Evolutionary conservation across 2,797 vertebrate species (phyloP), one percentile per base, ranked within the genome.

Genomic region (Pelodytes ibericus): DNA sequence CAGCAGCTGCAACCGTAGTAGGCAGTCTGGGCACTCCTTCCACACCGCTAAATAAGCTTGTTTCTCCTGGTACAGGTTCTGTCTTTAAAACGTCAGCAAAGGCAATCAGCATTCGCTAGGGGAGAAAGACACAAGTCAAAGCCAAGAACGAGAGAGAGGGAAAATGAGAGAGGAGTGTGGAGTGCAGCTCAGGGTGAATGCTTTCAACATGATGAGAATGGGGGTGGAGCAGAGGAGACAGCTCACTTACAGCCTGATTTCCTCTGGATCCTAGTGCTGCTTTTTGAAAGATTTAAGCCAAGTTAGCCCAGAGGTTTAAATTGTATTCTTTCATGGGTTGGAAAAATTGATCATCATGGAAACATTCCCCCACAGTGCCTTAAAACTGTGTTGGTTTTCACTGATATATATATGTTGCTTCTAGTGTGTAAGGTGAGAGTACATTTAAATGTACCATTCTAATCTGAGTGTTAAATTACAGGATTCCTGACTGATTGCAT

Each of bases 251-350:
- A 65, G 68, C 68, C 69, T 60, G 75, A 49, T 36, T 27, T 66
- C 69, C 61, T 30, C 75, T 16, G 75, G 75, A 71, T 72, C 75
- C 75, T 78, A 78, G 75, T 78, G 75, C 61, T 60, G 53, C 27
- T 59, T 31, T 33, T 15, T 62, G 8, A 1, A 22, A 53, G n/a
- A 7, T 22, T 2, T 3, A 22, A 53, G 20, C 49, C 49, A 53
- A 44, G 49, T 22, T 20, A 8, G 49, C 22, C 44, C 44, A 47
- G 18, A 47, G 3, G 44, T 47, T 47, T 18, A 15, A 47, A 47
- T 47, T 47, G 0, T 6, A 6, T 36, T 11, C 11, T 36, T 36
- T 36, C 33, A 36, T 36, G 1, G 11, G 33, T 11, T 36, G 1
- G 11, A 36, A 5, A 36, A n/a, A n/a, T n/a, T n/a, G n/a, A n/a